phyloP scores from a whole-genome alignment of 2,113 vertebrate genomes.

The Smithornis capensis region DNA sequence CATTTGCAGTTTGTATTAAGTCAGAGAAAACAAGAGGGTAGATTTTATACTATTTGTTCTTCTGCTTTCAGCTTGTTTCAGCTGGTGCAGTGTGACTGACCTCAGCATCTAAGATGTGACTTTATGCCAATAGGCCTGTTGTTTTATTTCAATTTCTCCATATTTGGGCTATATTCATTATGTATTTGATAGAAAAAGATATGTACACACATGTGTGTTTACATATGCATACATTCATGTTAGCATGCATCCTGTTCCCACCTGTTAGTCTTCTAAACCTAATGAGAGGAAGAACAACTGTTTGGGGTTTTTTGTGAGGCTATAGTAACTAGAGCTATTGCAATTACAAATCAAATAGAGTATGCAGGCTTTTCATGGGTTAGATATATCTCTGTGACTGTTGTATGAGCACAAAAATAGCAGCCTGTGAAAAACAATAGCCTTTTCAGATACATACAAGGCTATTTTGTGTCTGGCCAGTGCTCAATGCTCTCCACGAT shows the following conservation, averaged over 20 bases:
- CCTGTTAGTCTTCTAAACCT: neutral
- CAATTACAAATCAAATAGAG: neutral
- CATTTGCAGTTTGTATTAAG: neutral
- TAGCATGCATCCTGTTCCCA: neutral
- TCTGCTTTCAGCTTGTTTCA: neutral
- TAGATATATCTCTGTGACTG: neutral
- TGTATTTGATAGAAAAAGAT: neutral
- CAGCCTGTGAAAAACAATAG: neutral
- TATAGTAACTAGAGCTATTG: neutral
- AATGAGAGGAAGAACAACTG: neutral
- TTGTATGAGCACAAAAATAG: neutral
- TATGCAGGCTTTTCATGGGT: neutral
- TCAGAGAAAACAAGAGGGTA: neutral
- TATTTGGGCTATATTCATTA: neutral
- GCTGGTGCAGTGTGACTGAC: neutral
- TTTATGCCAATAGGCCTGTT: neutral
- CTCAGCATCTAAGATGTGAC: neutral
- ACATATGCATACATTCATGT: neutral
- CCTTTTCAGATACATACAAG: neutral
- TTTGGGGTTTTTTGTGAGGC: neutral
- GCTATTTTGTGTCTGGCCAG: neutral
- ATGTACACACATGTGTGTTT: rapidly evolving
- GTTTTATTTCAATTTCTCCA: neutral
- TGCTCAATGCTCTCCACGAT: neutral
- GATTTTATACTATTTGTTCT: neutral